Conservation (phyloP, 2,888 invertebrate genomes). For the Chrysotoxum bicinctum region DNA sequence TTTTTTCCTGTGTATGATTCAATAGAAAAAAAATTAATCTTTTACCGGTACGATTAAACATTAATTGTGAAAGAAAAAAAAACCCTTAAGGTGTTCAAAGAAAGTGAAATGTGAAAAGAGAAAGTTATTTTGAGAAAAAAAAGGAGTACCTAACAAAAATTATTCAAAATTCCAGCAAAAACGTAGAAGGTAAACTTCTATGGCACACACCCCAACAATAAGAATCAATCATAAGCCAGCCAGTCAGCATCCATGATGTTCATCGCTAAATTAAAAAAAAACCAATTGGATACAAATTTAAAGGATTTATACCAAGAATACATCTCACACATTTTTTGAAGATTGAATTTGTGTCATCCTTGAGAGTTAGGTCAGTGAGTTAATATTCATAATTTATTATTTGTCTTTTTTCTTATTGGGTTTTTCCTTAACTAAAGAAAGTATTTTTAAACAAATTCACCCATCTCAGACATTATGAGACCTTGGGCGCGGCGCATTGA, state of each 20-base stretch:
- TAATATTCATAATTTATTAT: conserved; percentile 46
- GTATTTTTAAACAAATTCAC: conserved; percentile 19
- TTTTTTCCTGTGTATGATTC: neutral
- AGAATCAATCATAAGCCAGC: conserved; percentile 28
- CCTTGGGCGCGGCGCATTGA: conserved; percentile 60
- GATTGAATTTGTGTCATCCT: conserved; percentile 63
- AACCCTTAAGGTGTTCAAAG: conserved; percentile 32
- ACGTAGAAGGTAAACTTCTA: conserved; percentile 6
- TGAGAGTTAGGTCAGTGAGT: conserved; percentile 68
- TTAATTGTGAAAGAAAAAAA: conserved; percentile 17
- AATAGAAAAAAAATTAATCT: conserved; percentile 8
- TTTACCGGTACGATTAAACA: conserved; percentile 27
- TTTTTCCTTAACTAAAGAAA: neutral
- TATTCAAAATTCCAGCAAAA: conserved; percentile 30
- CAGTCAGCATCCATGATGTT: conserved; percentile 53
- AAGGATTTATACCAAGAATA: conserved; percentile 54
- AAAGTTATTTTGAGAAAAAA: conserved; percentile 11
- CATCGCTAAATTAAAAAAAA: conserved; percentile 41
- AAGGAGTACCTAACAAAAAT: neutral
- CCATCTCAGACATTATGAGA: conserved; percentile 2
- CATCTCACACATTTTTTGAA: conserved; percentile 25
- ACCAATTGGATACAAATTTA: conserved; percentile 59
- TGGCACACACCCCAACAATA: conserved; percentile 22
- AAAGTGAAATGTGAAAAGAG: conserved; percentile 47
- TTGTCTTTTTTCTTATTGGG: conserved; percentile 22